Base-by-base conservation (phyloP, 2,113 vertebrate species). In the Smithornis capensis region DNA sequence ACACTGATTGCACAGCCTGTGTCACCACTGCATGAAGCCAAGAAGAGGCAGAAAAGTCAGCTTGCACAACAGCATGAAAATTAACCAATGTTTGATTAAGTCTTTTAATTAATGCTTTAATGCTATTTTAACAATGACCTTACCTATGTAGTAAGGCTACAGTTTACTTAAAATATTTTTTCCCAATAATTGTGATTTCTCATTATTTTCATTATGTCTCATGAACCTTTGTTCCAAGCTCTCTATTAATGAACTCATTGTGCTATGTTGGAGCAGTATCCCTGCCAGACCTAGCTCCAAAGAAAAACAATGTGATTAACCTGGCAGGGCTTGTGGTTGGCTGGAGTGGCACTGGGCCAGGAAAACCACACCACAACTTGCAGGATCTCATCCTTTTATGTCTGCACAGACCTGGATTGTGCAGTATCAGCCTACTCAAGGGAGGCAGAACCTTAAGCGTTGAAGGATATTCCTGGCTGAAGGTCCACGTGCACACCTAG, bases 401-500 rank as follows among this genome's bases (percentile, higher is more conserved):
- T 59, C 90, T 78, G 62, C 44, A 44, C 8, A 44, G 65, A 21
- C 24, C 10, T 0, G 1, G 14, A 12, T 2, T 14, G 19, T 38
- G 18, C 42, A 31, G 9, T 4, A 44, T 21, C 31, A 56, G 38
- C 22, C 42, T 55, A 6, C 29, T 6, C 21, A 17, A 45, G 15
- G 35, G 13, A 60, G 28, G 13, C 19, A 56, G 49, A 49, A 33
- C 35, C 12, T 59, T 59, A 33, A 2, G 2, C 0, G 15, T 11
- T 37, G 57, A 64, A 67, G 70, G 57, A 38, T 19, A 59, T 27
- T 56, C 22, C 60, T 42, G 25, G 13, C 47, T 67, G 47, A 50
- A 59, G 57, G 5, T 10, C 28, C 44, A 33, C 0, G 0, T 2
- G 21, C 49, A 37, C 59, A 53, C 7, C 25, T 8, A 38, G 38